Conservation (phyloP, 2,888 invertebrate genomes). For the Drosophila rubida region DNA sequence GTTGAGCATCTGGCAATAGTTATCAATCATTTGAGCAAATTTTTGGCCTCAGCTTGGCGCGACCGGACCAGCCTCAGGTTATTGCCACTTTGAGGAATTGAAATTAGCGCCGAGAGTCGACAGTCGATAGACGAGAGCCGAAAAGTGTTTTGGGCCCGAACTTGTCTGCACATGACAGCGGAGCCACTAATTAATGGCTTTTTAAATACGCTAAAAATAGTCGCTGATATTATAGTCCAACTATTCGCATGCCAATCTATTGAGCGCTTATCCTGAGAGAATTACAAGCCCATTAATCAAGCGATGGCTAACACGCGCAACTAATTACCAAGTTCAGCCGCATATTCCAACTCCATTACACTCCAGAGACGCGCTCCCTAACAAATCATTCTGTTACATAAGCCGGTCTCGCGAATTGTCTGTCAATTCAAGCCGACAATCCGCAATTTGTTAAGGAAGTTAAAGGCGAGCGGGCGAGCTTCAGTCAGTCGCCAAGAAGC, state of each 20-base stretch:
- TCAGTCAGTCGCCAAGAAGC: slow-evolving; percentile 14
- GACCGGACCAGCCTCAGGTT: slow-evolving; percentile 60
- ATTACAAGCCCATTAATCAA: slow-evolving; percentile 49
- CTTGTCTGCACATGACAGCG: slow-evolving; percentile 65
- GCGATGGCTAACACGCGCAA: slow-evolving; percentile 38
- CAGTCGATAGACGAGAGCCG: not conserved
- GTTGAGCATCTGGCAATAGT: slow-evolving; percentile 55
- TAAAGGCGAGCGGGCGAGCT: slow-evolving; percentile 13
- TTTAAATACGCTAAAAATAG: slow-evolving; percentile 72
- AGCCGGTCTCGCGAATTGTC: not conserved
- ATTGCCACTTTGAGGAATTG: slow-evolving; percentile 80
- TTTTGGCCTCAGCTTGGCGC: slow-evolving; percentile 64
- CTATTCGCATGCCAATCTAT: slow-evolving; percentile 43
- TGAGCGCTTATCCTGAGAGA: slow-evolving; percentile 33
- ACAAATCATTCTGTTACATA: slow-evolving; percentile 3
- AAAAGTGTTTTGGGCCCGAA: slow-evolving; percentile 51
- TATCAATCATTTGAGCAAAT: slow-evolving; percentile 65
- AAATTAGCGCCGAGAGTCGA: slow-evolving; percentile 35
- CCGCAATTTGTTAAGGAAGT: slow-evolving; percentile 44
- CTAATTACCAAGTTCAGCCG: slow-evolving; percentile 36
- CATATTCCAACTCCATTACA: slow-evolving; percentile 30
- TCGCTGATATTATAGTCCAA: slow-evolving; percentile 47
- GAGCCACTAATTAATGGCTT: slow-evolving; percentile 60
- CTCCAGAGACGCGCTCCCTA: slow-evolving; percentile 4
- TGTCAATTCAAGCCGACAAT: slow-evolving; percentile 14